Percentiles rank a stretch among this genome's conserved stretches.
phyloP scores from a whole-genome alignment of 2,113 vertebrate species.

The Poicephalus gulielmi region DNA sequence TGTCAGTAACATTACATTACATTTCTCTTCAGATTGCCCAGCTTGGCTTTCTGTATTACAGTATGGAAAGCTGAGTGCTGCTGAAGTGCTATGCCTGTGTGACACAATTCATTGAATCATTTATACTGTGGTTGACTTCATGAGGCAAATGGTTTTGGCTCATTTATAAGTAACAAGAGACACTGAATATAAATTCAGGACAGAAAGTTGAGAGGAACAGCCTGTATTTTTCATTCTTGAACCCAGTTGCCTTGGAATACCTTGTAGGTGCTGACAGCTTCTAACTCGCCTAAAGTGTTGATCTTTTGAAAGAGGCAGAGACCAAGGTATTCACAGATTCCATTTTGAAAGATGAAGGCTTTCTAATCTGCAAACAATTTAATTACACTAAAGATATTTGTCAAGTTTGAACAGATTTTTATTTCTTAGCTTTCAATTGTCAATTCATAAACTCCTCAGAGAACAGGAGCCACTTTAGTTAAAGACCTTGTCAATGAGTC shows the following conservation, averaged over 20 bases:
- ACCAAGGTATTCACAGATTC: background rate
- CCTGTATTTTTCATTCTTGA: background rate
- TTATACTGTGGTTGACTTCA: background rate
- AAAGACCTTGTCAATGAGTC: constrained; percentile 72
- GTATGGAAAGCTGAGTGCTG: background rate
- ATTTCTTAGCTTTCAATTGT: constrained; percentile 59
- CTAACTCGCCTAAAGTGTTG: background rate
- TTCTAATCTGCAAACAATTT: constrained; percentile 56
- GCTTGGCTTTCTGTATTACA: background rate
- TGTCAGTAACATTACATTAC: background rate
- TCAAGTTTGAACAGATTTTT: constrained; percentile 39
- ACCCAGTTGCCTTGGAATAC: background rate
- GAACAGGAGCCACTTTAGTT: constrained; percentile 55
- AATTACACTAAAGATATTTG: constrained; percentile 61
- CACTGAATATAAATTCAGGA: background rate
- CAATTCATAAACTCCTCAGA: constrained; percentile 61
- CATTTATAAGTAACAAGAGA: background rate
- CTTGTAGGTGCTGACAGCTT: background rate
- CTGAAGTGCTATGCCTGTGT: background rate
- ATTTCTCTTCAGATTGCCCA: background rate
- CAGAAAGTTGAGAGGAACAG: background rate
- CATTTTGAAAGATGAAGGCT: background rate
- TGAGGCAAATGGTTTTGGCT: constrained; percentile 8
- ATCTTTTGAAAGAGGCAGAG: constrained; percentile 10
- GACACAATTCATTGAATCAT: background rate